Evolutionary conservation across 2,888 invertebrate species (phyloP).

Genomic region (Phyllotreta cruciferae): DNA sequence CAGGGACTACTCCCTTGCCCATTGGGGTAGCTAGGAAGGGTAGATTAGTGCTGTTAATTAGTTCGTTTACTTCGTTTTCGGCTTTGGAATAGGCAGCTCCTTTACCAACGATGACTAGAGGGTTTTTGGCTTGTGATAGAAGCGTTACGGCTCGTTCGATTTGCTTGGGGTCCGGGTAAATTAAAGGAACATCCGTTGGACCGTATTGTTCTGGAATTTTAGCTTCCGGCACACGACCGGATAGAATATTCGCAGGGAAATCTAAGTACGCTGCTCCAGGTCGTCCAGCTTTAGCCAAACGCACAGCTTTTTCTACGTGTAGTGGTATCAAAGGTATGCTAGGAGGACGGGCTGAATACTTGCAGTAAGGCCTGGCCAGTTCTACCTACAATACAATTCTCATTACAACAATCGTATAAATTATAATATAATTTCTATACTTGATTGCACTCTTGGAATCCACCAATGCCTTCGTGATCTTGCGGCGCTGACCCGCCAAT

Average conservation of each 20-base stretch:
- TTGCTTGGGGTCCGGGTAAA: conserved; percentile 74
- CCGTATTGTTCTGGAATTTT: conserved; percentile 60
- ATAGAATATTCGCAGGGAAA: conserved; percentile 84
- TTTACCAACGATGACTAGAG: conserved; percentile 90
- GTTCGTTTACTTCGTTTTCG: conserved; percentile 72
- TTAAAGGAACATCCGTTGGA: conserved; percentile 69
- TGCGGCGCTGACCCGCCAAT: conserved; percentile 91
- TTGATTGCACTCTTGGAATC: conserved; percentile 74
- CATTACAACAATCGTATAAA: background rate
- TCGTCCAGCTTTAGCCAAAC: conserved; percentile 82
- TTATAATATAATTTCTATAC: conserved; percentile 10
- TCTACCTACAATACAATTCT: conserved; percentile 67
- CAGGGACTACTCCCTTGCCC: conserved; percentile 85
- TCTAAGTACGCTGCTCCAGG: conserved; percentile 93
- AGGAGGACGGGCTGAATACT: conserved; percentile 89
- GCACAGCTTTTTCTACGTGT: conserved; percentile 91
- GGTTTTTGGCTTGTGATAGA: conserved; percentile 76
- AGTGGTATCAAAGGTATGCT: conserved; percentile 82
- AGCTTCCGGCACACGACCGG: conserved; percentile 49
- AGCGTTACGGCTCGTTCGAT: conserved; percentile 70
- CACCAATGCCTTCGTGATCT: conserved; percentile 94
- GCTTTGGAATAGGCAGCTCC: conserved; percentile 71
- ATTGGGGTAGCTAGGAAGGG: conserved; percentile 96
- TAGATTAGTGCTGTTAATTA: conserved; percentile 75
- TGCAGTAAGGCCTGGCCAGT: conserved; percentile 85